Evolutionary conservation across 2,113 vertebrate genomes (phyloP).

Genomic region (Campylorhamphus procurvoides): DNA sequence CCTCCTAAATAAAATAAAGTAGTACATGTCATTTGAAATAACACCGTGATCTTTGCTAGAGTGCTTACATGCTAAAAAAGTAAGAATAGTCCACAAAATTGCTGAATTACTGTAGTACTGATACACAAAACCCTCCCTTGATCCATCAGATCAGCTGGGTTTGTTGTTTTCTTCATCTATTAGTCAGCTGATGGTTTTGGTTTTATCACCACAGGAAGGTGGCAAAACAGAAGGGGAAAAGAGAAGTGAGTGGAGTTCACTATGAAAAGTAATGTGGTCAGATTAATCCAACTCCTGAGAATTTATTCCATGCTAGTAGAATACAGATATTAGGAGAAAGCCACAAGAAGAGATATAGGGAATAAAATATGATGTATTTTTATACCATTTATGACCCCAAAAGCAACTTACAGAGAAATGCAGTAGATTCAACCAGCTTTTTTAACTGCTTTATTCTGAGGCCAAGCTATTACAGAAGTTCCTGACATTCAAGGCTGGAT

Average conservation of each 20-base stretch:
- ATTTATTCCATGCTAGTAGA: not conserved
- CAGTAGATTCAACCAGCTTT: not conserved
- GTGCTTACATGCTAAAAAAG: not conserved
- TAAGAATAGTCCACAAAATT: not conserved
- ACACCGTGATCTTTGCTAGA: not conserved
- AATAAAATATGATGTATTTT: not conserved
- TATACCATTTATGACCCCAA: not conserved
- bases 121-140: not conserved
- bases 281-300: not conserved
- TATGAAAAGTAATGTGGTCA: not conserved
- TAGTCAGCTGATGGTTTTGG: not conserved
- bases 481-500: not conserved
- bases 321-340: not conserved
- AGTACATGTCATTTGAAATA: not conserved
- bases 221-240: not conserved
- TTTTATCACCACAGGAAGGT: not conserved
- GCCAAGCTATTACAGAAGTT: not conserved
- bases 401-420: not conserved
- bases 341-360: not conserved
- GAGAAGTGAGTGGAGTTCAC: not conserved
- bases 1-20: not conserved
- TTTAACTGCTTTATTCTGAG: not conserved
- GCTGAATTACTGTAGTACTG: not conserved
- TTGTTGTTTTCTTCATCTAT: not conserved
- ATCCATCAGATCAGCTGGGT: not conserved